These are phyloP conservation scores for Gallinago jamesoni DNA, from an alignment of 2,113 vertebrate genomes.

Conservation along the genomic window DNA sequence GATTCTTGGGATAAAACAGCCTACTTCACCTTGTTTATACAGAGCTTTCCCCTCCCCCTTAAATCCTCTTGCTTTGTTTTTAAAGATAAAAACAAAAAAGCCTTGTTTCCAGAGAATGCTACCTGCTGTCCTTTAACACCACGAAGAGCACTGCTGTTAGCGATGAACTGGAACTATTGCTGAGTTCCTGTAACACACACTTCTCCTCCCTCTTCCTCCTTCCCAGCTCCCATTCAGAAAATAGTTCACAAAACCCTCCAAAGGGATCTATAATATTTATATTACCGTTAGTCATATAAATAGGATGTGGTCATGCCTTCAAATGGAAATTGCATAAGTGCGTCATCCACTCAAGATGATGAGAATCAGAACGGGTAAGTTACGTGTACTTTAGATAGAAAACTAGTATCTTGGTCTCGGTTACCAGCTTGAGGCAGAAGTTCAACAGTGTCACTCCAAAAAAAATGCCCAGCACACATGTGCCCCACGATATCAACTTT, in stretches of 20 bases:
- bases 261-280: neutral
- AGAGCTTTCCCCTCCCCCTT: neutral
- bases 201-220: neutral
- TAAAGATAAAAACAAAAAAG: neutral
- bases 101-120: neutral
- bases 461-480: fast-evolving
- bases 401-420: neutral
- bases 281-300: neutral
- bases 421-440: neutral
- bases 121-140: neutral
- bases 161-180: neutral
- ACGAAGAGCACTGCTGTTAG: neutral
- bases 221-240: neutral
- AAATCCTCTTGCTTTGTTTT: neutral
- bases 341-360: neutral
- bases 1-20: neutral
- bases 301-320: neutral
- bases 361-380: neutral
- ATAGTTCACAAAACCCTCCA: neutral
- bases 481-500: neutral
- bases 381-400: neutral
- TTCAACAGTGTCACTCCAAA: neutral
- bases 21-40: neutral
- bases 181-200: neutral
- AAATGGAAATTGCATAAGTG: neutral